phyloP scores from a whole-genome alignment of 1,140 invertebrate genomes.

The Panulirus ornatus region DNA sequence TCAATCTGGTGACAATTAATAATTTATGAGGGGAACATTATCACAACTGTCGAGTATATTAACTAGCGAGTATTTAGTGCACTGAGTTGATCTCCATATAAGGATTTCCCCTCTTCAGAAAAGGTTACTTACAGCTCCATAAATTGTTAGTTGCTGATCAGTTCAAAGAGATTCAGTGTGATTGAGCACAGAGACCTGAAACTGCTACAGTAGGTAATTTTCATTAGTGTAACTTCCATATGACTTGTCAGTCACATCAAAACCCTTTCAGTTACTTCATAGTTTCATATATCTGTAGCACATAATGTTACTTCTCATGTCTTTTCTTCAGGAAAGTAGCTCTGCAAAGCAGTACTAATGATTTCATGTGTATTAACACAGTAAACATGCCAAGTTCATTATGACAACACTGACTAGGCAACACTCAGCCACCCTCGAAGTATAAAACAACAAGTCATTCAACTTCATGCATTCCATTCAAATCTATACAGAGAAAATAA shows the following conservation, averaged over 20 bases:
- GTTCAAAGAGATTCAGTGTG: slow-evolving; percentile 27
- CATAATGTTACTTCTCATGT: background rate
- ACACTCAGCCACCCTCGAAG: slow-evolving; percentile 36
- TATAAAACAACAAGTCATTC: slow-evolving; percentile 13
- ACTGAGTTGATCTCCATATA: background rate
- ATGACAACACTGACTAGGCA: slow-evolving; percentile 39
- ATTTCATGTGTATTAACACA: background rate
- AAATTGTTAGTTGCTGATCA: slow-evolving; percentile 8
- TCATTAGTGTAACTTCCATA: background rate
- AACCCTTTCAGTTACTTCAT: background rate
- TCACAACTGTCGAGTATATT: too few relatives aligned
- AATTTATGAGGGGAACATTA: too few relatives aligned
- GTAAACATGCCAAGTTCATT: background rate
- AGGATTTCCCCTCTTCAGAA: background rate
- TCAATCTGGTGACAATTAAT: too few relatives aligned
- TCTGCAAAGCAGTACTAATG: background rate
- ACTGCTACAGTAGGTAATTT: slow-evolving; percentile 28
- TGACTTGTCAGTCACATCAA: background rate
- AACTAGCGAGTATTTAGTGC: background rate
- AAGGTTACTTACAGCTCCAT: background rate
- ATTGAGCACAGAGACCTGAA: slow-evolving; percentile 61
- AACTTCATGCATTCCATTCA: background rate
- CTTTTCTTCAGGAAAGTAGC: background rate
- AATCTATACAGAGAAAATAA: background rate
- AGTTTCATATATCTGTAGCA: background rate